Conservation (phyloP, 2,113 vertebrate genomes). For the Origma solitaria region DNA sequence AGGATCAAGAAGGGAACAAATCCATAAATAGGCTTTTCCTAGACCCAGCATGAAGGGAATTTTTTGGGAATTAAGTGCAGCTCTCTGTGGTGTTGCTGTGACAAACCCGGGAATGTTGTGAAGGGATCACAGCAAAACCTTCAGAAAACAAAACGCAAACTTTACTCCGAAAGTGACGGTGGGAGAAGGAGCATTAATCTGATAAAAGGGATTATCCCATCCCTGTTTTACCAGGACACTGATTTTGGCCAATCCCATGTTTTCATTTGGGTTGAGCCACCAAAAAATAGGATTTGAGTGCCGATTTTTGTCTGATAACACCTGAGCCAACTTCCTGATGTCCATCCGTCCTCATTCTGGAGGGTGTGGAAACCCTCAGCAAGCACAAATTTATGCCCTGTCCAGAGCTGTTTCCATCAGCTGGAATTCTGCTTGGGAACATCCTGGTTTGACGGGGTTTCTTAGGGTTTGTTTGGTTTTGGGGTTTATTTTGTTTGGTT, state of each 20-base stretch:
- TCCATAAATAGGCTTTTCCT: neutral
- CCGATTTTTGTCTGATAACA: neutral
- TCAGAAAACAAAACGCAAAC: neutral
- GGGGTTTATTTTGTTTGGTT: too few relatives aligned
- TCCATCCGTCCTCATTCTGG: neutral
- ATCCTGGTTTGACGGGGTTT: too few relatives aligned
- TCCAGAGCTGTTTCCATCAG: neutral
- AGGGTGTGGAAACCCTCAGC: neutral
- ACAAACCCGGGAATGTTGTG: neutral
- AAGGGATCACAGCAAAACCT: neutral
- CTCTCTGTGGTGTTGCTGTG: accelerated
- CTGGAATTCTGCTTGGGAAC: neutral
- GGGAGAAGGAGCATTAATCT: neutral
- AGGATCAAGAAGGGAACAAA: too few relatives aligned
- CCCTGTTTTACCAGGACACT: neutral
- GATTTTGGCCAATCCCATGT: neutral
- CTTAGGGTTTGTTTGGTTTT: too few relatives aligned
- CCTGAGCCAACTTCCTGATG: neutral
- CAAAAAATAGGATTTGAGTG: neutral
- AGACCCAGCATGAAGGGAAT: neutral
- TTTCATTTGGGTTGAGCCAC: neutral
- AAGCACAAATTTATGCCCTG: neutral
- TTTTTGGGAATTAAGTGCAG: neutral
- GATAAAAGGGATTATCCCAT: neutral
- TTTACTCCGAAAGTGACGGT: neutral